These are phyloP conservation scores for Gallinago solitaria DNA, from an alignment of 2,797 vertebrate genomes.

Conservation along the genomic window DNA sequence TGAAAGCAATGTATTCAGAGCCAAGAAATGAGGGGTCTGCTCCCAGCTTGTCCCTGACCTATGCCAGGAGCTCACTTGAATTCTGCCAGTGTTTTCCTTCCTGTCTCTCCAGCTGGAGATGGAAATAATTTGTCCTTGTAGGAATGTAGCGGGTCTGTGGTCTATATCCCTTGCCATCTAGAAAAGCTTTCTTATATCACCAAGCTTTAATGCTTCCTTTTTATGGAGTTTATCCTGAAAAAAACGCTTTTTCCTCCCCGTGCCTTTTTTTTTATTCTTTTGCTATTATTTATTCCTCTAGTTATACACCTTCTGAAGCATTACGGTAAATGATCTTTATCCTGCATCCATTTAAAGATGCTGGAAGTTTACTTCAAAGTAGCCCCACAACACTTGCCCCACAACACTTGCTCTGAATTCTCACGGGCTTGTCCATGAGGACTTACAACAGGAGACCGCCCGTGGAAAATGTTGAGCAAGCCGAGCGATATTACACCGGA, in stretches of 20 bases:
- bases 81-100: neutral
- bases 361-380: neutral
- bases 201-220: neutral
- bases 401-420: neutral
- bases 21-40: neutral
- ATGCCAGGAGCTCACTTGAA: neutral
- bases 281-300: neutral
- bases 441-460: neutral
- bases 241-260: neutral
- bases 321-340: neutral
- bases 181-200: neutral
- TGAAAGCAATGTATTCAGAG: neutral
- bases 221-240: neutral
- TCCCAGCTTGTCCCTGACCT: neutral
- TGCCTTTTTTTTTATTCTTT: neutral
- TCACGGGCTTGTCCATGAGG: neutral
- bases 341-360: neutral
- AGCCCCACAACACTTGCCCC: neutral
- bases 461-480: neutral
- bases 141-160: neutral
- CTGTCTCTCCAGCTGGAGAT: neutral
- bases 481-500: neutral
- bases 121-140: neutral
- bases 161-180: neutral
- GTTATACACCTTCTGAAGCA: neutral